Evolutionary conservation across 2,888 invertebrate species (phyloP).

Genomic region (Sepioteuthis lessoniana): DNA sequence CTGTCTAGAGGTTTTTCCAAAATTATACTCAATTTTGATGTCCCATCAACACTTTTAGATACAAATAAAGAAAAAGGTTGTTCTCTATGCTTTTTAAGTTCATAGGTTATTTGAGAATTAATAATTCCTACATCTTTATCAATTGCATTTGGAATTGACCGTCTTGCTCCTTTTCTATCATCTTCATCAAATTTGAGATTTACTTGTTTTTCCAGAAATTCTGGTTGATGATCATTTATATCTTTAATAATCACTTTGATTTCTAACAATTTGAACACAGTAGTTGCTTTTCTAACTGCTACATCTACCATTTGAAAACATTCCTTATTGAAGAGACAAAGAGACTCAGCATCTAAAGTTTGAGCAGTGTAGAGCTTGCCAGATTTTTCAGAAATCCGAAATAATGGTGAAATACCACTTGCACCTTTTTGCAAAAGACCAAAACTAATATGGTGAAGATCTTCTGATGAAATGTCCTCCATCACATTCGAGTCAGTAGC

Average conservation of each 20-base stretch:
- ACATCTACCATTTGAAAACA: background rate
- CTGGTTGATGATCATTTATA: constrained; percentile 10
- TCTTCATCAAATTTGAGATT: background rate
- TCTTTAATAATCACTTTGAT: constrained; percentile 13
- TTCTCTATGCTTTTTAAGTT: background rate
- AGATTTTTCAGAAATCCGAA: background rate
- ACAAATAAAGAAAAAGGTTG: background rate
- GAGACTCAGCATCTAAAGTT: background rate
- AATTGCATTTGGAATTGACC: background rate
- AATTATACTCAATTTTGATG: background rate
- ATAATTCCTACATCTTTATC: background rate
- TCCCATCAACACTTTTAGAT: background rate
- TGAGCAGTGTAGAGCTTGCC: background rate
- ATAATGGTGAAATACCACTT: background rate
- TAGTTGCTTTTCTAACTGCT: background rate
- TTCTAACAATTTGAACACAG: background rate
- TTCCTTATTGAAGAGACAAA: background rate
- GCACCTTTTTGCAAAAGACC: background rate
- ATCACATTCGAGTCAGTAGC: background rate
- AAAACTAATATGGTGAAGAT: background rate
- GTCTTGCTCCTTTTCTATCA: background rate
- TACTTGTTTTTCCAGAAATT: background rate
- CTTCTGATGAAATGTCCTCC: background rate
- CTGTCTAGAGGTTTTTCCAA: background rate
- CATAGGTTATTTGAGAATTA: background rate